Conservation (phyloP, 2,113 vertebrate species). For the Podocnemis expansa region DNA sequence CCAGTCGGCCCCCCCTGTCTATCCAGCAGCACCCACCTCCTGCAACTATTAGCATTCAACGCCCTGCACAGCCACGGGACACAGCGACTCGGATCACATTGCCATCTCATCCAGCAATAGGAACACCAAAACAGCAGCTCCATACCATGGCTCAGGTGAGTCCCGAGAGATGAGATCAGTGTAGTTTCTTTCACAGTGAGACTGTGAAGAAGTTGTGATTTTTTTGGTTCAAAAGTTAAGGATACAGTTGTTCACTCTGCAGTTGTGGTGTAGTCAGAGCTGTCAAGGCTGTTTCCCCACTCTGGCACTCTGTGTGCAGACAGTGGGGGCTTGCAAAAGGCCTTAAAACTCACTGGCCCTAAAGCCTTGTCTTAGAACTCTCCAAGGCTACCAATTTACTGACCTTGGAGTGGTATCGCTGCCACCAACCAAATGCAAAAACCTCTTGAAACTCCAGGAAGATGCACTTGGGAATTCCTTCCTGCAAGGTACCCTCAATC, state of each 20-base stretch:
- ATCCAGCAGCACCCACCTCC: constrained; percentile 90
- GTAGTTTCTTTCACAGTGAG: not conserved
- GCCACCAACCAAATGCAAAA: too few species aligned
- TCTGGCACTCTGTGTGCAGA: too few species aligned
- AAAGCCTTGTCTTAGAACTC: too few species aligned
- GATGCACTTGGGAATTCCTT: too few species aligned
- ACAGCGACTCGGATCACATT: constrained; percentile 89
- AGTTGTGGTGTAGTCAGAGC: not conserved
- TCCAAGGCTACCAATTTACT: too few species aligned
- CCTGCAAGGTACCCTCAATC: too few species aligned
- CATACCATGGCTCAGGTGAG: constrained; percentile 93
- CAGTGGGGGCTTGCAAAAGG: too few species aligned
- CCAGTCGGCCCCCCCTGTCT: constrained; percentile 88
- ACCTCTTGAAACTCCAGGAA: too few species aligned
- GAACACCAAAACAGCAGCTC: constrained; percentile 89
- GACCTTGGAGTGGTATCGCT: too few species aligned
- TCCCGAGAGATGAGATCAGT: rapidly evolving
- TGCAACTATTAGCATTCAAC: constrained; percentile 91
- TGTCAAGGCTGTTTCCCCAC: too few species aligned
- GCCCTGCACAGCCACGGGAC: constrained; percentile 87
- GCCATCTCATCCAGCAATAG: constrained; percentile 91
- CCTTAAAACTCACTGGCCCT: too few species aligned
- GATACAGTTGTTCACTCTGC: not conserved
- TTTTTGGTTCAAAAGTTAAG: not conserved
- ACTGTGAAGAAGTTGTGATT: not conserved